Conservation (phyloP, 2,888 invertebrate species). For the Zonitis immaculata region DNA sequence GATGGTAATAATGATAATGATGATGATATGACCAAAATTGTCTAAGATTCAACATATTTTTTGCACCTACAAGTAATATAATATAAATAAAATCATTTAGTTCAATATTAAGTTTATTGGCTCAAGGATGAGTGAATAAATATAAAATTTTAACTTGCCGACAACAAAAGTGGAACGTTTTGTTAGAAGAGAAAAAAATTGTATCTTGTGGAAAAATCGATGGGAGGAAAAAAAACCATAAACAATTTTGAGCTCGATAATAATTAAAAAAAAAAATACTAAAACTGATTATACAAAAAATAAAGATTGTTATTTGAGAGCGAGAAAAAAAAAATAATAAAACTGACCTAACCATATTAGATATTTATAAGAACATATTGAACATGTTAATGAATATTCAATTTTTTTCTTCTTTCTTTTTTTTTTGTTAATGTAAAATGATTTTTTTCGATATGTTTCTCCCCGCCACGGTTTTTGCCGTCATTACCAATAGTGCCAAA, state of each 20-base stretch:
- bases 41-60: no score
- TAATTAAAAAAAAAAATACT: not conserved
- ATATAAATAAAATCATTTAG: not conserved
- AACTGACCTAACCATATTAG: constrained; percentile 19
- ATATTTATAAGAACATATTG: constrained; percentile 10
- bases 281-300: constrained; percentile 14
- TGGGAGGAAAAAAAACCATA: not conserved
- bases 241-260: no score
- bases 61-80: not conserved
- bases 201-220: not conserved
- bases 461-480: not conserved
- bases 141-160: constrained; percentile 6
- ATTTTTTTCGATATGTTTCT: not conserved
- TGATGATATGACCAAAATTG: no score
- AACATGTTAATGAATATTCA: constrained; percentile 17
- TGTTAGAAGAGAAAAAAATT: not conserved
- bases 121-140: constrained; percentile 12
- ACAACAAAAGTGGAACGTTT: constrained; percentile 12
- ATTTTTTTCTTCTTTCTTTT: not conserved
- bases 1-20: not conserved
- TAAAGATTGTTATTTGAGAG: no score
- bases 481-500: constrained; percentile 6
- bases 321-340: not conserved
- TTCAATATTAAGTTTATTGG: constrained; percentile 9
- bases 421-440: not conserved